These are phyloP conservation scores for Platysteira castanea DNA, from an alignment of 2,113 vertebrate genomes.

Conservation along the genomic window DNA sequence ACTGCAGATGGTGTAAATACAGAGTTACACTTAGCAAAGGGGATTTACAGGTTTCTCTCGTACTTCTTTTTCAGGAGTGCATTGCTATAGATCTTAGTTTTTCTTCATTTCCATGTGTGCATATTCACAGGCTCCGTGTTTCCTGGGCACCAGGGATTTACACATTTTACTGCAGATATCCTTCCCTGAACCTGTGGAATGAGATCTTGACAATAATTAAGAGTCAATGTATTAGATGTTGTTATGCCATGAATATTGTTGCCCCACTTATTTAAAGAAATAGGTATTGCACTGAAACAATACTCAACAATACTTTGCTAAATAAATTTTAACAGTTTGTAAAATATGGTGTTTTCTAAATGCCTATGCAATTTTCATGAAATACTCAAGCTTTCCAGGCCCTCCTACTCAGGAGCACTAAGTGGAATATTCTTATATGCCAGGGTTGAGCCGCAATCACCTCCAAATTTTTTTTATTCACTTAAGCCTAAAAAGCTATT, in stretches of 20 bases:
- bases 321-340: not conserved
- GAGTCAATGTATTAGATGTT: not conserved
- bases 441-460: not conserved
- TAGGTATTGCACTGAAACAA: not conserved
- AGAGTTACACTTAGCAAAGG: not conserved
- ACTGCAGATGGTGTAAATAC: not conserved
- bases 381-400: not conserved
- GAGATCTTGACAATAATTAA: not conserved
- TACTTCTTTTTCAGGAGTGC: not conserved
- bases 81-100: not conserved
- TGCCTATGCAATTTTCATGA: not conserved
- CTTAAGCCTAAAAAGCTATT: not conserved
- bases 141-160: not conserved
- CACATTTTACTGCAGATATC: not conserved
- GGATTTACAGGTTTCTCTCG: not conserved
- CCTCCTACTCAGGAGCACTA: not conserved
- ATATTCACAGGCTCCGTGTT: not conserved
- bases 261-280: not conserved
- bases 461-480: constrained; percentile 19
- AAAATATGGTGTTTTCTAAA: not conserved
- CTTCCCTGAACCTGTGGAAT: not conserved
- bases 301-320: not conserved
- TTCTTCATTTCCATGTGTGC: not conserved
- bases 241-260: not conserved
- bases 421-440: not conserved